Evolutionary conservation across 2,888 invertebrate genomes (phyloP), one percentile per base, ranked within the genome.

Genomic region (Tyria jacobaeae): DNA sequence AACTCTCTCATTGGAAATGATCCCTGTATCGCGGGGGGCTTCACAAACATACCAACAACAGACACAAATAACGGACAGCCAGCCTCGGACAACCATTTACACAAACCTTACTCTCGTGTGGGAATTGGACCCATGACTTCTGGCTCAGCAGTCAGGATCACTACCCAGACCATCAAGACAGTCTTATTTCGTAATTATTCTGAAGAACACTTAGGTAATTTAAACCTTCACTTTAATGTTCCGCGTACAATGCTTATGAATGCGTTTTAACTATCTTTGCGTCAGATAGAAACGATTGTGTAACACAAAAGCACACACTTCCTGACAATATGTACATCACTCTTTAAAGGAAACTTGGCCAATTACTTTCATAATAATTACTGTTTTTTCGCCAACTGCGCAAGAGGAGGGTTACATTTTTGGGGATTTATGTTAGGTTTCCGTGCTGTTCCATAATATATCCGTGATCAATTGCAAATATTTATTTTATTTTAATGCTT

Each of bases 181-280:
- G n/a, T n/a, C n/a, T n/a, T n/a, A n/a, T n/a, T n/a, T n/a, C n/a
- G 41, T 39, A 53, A 41, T 41, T 9, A 52, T 35, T 9, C 2
- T 15, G n/a, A 21, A 10, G 14, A 67, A 62, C 52, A 44, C 37
- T 60, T 50, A 35, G n/a, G n/a, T n/a, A n/a, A 60, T 70, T 64
- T 73, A 52, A 56, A 70, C 64, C 53, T 70, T 63, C 68, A 70
- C 64, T 70, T 73, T 64, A 55, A 53, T 56, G 54, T 73, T 71
- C 65, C 74, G 58, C 21, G 21, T 56, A 37, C 52, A 48, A 44
- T 62, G 61, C 17, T 59, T 34, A 58, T 27, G 17, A 61, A 54
- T 54, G 31, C 47, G 39, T 54, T 49, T 50, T 60, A 39, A 17
- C 41, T 56, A 37, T 52, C 25, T 56, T 51, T 17, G 27, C 17